Evolutionary conservation across 2,797 vertebrate species (phyloP).

Genomic region (Trachops cirrhosus): DNA sequence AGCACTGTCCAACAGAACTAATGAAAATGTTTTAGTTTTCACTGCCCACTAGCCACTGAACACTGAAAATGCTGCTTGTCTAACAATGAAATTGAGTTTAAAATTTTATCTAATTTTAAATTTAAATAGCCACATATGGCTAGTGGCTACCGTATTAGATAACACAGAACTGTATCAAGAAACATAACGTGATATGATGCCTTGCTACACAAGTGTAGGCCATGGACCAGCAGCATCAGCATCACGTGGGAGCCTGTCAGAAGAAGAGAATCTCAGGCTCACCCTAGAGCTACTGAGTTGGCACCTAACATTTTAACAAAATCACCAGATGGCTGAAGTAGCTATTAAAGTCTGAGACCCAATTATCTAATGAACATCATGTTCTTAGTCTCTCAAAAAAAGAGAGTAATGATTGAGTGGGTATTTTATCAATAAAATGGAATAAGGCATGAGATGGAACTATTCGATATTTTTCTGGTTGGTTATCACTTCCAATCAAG

Average conservation of each 20-base stretch:
- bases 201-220: neutral
- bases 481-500: neutral
- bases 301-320: slow-evolving; percentile 4
- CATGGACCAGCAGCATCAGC: neutral
- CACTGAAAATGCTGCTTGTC: slow-evolving; percentile 1
- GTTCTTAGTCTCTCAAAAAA: neutral
- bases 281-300: neutral
- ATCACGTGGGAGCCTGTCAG: neutral
- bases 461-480: slow-evolving; percentile 5
- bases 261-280: neutral
- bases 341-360: slow-evolving; percentile 9
- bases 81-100: neutral
- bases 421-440: slow-evolving; percentile 45
- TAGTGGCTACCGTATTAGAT: neutral
- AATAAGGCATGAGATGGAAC: neutral
- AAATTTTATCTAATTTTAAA: slow-evolving; percentile 20
- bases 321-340: neutral
- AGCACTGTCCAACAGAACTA: neutral
- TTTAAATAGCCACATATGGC: neutral
- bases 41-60: neutral
- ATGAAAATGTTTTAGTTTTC: slow-evolving; percentile 10
- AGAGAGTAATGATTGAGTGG: slow-evolving; percentile 9
- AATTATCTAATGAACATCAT: neutral
- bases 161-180: neutral
- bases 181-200: neutral